These are phyloP conservation scores for Tachysurus vachellii DNA, from an alignment of 2,113 vertebrate species.

Conservation along the genomic window DNA sequence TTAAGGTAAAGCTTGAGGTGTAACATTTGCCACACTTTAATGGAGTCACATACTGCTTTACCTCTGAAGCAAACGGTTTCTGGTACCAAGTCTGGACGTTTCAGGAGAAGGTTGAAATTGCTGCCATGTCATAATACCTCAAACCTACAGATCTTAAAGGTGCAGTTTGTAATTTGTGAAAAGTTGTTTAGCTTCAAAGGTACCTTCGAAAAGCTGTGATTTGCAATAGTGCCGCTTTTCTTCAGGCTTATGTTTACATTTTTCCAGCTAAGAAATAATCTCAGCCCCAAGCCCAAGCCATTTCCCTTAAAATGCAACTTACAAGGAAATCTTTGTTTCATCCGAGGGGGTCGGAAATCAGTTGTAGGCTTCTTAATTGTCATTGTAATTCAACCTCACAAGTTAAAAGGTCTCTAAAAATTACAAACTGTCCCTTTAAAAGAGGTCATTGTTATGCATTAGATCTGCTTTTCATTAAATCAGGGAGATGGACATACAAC, in stretches of 20 bases:
- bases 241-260: not conserved
- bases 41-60: not conserved
- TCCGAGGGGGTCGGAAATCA: not conserved
- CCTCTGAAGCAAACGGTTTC: constrained; percentile 27
- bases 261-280: not conserved
- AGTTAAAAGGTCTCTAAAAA: not conserved
- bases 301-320: not conserved
- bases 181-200: not conserved
- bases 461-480: constrained; percentile 47
- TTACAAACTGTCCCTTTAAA: not conserved
- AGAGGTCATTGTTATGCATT: not conserved
- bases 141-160: constrained; percentile 22
- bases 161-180: constrained; percentile 22
- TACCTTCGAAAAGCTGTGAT: not conserved
- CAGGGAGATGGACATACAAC: constrained; percentile 44
- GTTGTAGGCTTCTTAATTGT: not conserved
- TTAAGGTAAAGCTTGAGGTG: not conserved
- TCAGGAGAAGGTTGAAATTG: constrained; percentile 60
- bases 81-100: constrained; percentile 4
- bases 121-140: constrained; percentile 69
- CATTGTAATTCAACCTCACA: not conserved
- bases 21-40: not conserved
- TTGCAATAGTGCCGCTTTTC: not conserved
- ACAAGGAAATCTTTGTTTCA: not conserved
- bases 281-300: not conserved